Evolutionary conservation across 1,140 invertebrate genomes (phyloP).

Genomic region (Drosophila lini): DNA sequence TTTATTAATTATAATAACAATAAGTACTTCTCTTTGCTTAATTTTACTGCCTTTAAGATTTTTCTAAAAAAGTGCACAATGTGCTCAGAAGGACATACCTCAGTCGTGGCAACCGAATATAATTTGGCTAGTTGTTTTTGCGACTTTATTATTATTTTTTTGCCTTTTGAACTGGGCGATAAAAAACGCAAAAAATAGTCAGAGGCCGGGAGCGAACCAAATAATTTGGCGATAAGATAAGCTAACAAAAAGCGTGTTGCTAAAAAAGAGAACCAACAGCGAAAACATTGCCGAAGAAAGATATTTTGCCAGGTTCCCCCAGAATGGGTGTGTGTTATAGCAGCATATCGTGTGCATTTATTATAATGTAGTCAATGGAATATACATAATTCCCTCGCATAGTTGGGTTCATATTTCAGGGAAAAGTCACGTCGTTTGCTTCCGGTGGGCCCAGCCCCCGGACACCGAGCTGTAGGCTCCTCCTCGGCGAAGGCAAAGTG

Average conservation of each 20-base stretch:
- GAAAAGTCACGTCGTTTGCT: conserved; percentile 84
- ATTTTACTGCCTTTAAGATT: not conserved
- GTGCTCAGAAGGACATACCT: conserved; percentile 5
- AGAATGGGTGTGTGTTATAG: conserved; percentile 10
- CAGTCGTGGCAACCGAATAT: conserved; percentile 16
- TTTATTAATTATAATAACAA: not conserved
- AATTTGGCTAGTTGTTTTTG: conserved; percentile 36
- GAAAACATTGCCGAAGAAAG: conserved; percentile 19
- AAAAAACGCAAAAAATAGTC: conserved; percentile 55
- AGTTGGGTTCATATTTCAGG: conserved; percentile 70
- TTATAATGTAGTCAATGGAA: conserved; percentile 39
- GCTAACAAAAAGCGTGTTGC: conserved; percentile 46
- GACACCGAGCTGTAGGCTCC: not conserved
- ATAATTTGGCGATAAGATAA: conserved; percentile 74
- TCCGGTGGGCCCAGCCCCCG: conserved; percentile 64
- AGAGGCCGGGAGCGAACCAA: conserved; percentile 13
- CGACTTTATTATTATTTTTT: conserved; percentile 56
- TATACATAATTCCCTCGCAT: conserved; percentile 54
- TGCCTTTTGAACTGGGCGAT: conserved; percentile 68
- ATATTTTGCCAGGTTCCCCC: conserved; percentile 16
- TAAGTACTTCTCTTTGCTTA: not conserved
- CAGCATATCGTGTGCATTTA: conserved; percentile 30
- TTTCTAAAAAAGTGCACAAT: too few relatives aligned
- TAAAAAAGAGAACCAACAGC: conserved; percentile 12
- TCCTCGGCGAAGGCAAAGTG: conserved; percentile 55